Evolutionary conservation across 2,113 vertebrate genomes (phyloP), one percentile per base, ranked within the genome.

Genomic region (Nycticryphes semicollaris): DNA sequence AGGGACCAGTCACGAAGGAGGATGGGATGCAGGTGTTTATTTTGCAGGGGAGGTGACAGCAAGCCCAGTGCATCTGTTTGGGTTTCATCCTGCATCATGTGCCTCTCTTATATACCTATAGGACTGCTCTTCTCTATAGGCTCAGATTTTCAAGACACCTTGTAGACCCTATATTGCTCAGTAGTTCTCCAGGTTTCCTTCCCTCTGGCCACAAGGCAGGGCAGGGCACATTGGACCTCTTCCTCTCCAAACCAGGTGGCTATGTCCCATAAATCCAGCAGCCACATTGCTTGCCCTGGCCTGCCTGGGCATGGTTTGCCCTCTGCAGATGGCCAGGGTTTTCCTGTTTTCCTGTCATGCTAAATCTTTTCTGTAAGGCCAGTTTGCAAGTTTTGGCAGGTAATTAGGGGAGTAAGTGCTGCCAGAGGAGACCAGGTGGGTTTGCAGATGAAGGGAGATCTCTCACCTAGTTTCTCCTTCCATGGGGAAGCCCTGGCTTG

Each of bases 81-180:
- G 62, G 25, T 69, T 84, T 84, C 57, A 13, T 53, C 33, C 62
- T 75, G 56, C 30, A 50, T 3, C 4, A 19, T 4, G 6, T 1
- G 1, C 54, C 37, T 69, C n/a, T 73, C 41, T 53, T 24, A 0
- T 12, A 20, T 5, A 15, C 16, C 45, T 30, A 8, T 6, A 48
- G 73, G 5, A 13, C 60, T 1, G 1, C 23, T 33, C 39, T 87
- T 50, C 60, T n/a, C 63, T 41, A 5, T 3, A 57, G 70, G 67
- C 47, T 81, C 64, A 35, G 76, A 23, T 56, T 67, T 56, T 17
- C 50, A 16, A 41, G 22, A 63, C 10, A 4, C 31, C 20, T 74
- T 27, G 51, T 2, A 60, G 48, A 53, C n/a, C 9, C 35, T 62
- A 0, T 4, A 3, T 64, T 1, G 0, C 37, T 20, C 12, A 12